Percentiles rank a stretch among this genome's conserved stretches.
These are phyloP conservation scores for Caenorhabditis drosophilae DNA, from an alignment of 2,888 invertebrate species.

Conservation along the genomic window DNA sequence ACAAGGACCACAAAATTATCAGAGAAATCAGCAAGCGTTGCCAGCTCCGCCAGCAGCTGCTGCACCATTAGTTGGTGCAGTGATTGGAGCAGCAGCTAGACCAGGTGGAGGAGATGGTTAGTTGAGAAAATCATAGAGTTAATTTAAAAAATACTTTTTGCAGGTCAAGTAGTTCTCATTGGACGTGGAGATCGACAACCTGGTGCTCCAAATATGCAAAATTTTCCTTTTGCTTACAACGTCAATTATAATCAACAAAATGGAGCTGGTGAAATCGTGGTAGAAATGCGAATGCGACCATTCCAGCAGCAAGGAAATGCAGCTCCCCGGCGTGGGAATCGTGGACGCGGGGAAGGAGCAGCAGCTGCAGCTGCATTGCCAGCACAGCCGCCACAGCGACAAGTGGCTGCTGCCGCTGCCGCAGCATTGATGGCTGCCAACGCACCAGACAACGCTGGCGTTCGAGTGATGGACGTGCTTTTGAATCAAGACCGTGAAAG, in stretches of 20 bases:
- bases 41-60: too few species aligned
- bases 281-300: slow-evolving; percentile 8
- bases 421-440: not conserved
- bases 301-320: not conserved
- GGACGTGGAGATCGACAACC: not conserved
- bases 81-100: too few species aligned
- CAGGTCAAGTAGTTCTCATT: too few species aligned
- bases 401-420: not conserved
- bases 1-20: too few species aligned
- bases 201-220: not conserved
- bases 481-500: not conserved
- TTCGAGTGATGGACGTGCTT: not conserved
- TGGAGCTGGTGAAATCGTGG: slow-evolving; percentile 2
- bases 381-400: not conserved
- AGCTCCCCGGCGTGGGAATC: too few species aligned
- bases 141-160: too few species aligned
- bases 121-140: too few species aligned
- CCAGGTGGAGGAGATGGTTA: too few species aligned
- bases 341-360: too few species aligned
- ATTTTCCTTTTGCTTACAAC: slow-evolving; percentile 1
- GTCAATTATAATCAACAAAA: slow-evolving; percentile 2
- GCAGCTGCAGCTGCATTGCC: not conserved
- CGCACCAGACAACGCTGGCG: not conserved
- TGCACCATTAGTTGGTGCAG: too few species aligned
- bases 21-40: too few species aligned